Evolutionary conservation across 1,140 invertebrate genomes (phyloP), one percentile per base, ranked within the genome.

Genomic region (Solen grandis): DNA sequence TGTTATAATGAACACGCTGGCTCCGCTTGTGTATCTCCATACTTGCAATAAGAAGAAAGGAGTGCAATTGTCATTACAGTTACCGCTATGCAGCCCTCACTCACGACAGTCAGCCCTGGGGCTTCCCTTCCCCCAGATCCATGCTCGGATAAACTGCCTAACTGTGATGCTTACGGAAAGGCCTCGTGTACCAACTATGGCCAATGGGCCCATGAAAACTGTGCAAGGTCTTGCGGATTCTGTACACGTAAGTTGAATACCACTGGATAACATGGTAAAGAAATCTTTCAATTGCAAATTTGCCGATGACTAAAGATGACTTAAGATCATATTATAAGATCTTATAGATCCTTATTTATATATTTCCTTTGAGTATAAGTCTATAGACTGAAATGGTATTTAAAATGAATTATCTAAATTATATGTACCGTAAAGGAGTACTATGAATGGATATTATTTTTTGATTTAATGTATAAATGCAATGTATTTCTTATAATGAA

Each of bases 151-250:
- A 62, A 33, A 13, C 50, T 84, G 16, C 36, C 50, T 33, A 87
- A 85, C 35, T 89, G 88, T 68, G 57, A 73, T 31, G 65, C 65
- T 22, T 89, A 88, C 73, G 86, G 83, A 25, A 46, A 65, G 8
- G 41, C 76, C 54, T 79, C 85, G 0, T 89, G 88, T 75, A 86
- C 82, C 8, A 68, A 72, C 27, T 88, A 88, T 50, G 57, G 22
- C 19, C 63, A 77, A 16, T 89, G 88, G 88, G 82, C 88, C 27
- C 38, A 79, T n/a, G 83, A 84, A 25, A 87, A 89, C 79, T 89
- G 88, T 65, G 63, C 80, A 27, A 82, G 82, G 33, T 83, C 72
- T 68, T 89, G 88, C 57, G 82, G 82, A 65, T 63, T 86, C 52
- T 89, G 88, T 82, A 27, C 54, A 13, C 80, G 86, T 87, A 77